Evolutionary conservation across 2,888 invertebrate genomes (phyloP), one percentile per base, ranked within the genome.

Genomic region (Eupelmus urozonus): DNA sequence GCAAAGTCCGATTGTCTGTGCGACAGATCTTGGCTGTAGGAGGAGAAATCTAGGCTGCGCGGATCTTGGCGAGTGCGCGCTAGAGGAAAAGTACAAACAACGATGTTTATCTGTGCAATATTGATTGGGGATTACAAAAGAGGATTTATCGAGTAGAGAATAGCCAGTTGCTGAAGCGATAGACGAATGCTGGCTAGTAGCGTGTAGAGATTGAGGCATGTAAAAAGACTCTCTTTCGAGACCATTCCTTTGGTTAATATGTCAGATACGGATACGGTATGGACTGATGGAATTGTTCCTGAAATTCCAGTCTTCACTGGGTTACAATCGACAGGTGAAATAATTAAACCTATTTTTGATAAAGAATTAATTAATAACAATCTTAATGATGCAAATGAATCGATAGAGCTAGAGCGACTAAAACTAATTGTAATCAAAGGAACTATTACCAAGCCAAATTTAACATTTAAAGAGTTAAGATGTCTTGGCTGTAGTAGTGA

Each of bases 401-500:
- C 84, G 5, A 81, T 74, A 29, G 84, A 81, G 53, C 78, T 81
- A 23, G 88, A 88, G 55, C 77, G 76, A 11, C 83, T 85, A 81
- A 88, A 88, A 73, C 81, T 89, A 40, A 83, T 82, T 63, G 81
- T 88, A 25, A 84, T 89, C 11, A 83, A 82, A 27, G 84, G 84
- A 25, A 86, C 82, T 51, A 66, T 87, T 7, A 70, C 60, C 5
- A 86, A 87, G 29, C 79, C 84, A 13, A 82, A 88, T 42, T 74
- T 88, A 23, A 87, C 86, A 0, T 83, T 85, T 62, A 86, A 84
- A 4, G 88, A 88, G 63, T 81, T 89, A 2, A 86, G 82, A 71
- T 76, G 83, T 23, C 81, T 89, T 0, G 86, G 88, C 23, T 85
- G 85, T 72, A 87, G 87, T 72, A 85, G 82, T 69, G 85, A 86